phyloP scores from a whole-genome alignment of 2,797 vertebrate genomes.

The Limnodromus scolopaceus region DNA sequence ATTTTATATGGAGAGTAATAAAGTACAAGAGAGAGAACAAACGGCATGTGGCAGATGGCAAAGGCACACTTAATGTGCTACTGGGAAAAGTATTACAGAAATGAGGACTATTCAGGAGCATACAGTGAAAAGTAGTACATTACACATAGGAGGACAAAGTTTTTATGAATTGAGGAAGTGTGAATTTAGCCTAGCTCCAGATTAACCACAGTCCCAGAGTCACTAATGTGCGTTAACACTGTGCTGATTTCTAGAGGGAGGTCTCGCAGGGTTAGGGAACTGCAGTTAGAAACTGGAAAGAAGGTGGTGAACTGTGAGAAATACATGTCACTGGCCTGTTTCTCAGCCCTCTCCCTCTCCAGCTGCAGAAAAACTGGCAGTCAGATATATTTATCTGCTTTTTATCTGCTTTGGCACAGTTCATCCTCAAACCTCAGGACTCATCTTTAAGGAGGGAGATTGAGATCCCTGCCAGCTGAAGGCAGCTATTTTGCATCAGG shows the following conservation, averaged over 20 bases:
- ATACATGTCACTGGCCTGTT: neutral
- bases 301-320: neutral
- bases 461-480: neutral
- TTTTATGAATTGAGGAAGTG: neutral
- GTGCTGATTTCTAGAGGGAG: neutral
- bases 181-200: conserved; percentile 10
- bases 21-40: neutral
- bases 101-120: neutral
- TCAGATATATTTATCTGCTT: neutral
- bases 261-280: neutral
- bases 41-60: neutral
- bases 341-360: neutral
- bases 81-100: conserved; percentile 35
- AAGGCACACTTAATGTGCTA: neutral
- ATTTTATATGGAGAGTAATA: neutral
- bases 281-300: neutral
- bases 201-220: neutral
- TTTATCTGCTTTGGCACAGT: neutral
- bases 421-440: neutral
- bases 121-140: neutral
- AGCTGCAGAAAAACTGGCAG: neutral
- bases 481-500: neutral
- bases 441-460: neutral
- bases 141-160: neutral
- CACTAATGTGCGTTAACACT: neutral